These are phyloP conservation scores for Saccostrea echinata DNA, from an alignment of 1,140 invertebrate genomes.

Conservation along the genomic window DNA sequence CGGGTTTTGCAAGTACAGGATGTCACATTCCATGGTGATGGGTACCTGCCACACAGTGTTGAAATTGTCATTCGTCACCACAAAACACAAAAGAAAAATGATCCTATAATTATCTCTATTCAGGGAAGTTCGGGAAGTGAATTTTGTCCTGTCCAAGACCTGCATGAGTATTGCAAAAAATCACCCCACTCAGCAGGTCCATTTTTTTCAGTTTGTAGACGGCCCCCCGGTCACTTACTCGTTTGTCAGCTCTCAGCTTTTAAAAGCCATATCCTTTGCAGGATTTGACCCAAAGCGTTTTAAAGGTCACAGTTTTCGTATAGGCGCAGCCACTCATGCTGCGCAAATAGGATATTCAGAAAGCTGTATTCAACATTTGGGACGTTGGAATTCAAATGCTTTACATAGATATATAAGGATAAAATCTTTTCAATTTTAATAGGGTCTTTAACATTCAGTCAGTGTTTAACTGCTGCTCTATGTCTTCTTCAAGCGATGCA, in stretches of 20 bases:
- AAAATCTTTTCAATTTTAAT: constrained; percentile 27
- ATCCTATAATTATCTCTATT: not conserved
- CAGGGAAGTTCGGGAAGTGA: not conserved
- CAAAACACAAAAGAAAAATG: not conserved
- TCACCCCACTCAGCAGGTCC: constrained; percentile 1
- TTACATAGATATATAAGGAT: constrained; percentile 20
- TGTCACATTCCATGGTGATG: not conserved
- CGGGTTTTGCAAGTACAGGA: not conserved
- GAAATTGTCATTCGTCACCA: not conserved
- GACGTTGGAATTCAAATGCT: constrained; percentile 40
- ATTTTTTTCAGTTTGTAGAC: constrained; percentile 14
- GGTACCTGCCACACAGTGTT: not conserved
- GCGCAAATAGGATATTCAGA: constrained; percentile 40
- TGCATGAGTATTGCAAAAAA: not conserved
- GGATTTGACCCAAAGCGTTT: not conserved
- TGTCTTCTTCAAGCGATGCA: not conserved
- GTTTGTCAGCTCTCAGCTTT: constrained; percentile 8
- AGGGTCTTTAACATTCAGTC: not conserved
- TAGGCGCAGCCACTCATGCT: not conserved
- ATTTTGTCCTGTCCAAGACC: not conserved
- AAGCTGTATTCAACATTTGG: constrained; percentile 22
- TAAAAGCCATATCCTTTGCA: constrained; percentile 1
- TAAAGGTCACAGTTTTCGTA: constrained; percentile 42
- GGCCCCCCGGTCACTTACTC: constrained; percentile 24
- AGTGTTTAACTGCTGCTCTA: not conserved